Evolutionary conservation across 2,888 invertebrate species (phyloP).

Genomic region (Limnephilus auricula): DNA sequence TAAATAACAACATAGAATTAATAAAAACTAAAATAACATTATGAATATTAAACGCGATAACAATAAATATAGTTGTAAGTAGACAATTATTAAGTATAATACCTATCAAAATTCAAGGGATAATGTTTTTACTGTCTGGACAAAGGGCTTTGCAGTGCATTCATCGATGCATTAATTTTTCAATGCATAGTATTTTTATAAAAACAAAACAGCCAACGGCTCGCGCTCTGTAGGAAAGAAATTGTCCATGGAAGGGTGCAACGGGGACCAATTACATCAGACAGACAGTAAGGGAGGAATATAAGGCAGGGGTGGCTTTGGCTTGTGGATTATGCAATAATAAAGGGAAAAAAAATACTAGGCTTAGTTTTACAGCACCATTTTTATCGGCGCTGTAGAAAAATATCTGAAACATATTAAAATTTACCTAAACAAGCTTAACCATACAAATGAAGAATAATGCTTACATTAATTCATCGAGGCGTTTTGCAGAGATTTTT

Average conservation of each 20-base stretch:
- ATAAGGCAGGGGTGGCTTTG: background rate
- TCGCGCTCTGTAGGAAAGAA: conserved; percentile 1
- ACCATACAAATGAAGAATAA: too few relatives aligned
- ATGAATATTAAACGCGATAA: too few relatives aligned
- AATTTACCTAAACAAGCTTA: too few relatives aligned
- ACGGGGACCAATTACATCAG: conserved; percentile 27
- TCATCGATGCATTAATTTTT: background rate
- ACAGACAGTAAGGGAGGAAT: conserved; percentile 5
- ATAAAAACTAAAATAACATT: too few relatives aligned
- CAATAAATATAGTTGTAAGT: too few relatives aligned
- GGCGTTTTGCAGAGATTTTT: too few relatives aligned
- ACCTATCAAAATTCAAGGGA: background rate
- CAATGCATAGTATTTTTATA: background rate
- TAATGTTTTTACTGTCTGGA: background rate
- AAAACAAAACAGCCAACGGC: background rate
- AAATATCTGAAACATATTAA: too few relatives aligned
- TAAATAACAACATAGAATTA: too few relatives aligned
- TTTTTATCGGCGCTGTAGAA: background rate
- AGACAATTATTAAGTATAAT: too few relatives aligned
- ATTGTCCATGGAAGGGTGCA: conserved; percentile 14
- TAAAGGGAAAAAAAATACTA: background rate
- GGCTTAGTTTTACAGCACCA: background rate
- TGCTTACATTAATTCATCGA: too few relatives aligned
- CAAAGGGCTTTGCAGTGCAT: background rate
- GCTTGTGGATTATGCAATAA: background rate